phyloP scores from a whole-genome alignment of 2,113 vertebrate genomes.

The Ivindomyrus marchei region DNA sequence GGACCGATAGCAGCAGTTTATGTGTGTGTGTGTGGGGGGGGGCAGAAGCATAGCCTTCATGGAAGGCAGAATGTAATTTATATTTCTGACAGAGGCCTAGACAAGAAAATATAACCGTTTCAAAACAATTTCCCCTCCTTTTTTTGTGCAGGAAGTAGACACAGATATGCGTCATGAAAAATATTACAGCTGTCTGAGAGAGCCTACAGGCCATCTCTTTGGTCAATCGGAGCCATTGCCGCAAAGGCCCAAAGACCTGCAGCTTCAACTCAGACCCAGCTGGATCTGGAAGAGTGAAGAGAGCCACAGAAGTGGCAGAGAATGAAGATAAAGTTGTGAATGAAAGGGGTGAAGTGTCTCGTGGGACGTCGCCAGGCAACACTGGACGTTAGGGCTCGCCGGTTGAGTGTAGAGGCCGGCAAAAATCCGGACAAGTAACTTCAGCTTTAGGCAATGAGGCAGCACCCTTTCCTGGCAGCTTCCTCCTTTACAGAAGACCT shows the following conservation, averaged over 20 bases:
- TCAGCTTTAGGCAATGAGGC: neutral
- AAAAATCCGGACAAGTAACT: neutral
- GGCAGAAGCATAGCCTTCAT: neutral
- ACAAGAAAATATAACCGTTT: neutral
- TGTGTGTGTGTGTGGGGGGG: no score
- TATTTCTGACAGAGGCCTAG: neutral
- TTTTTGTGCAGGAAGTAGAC: slow-evolving; percentile 11
- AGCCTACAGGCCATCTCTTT: neutral
- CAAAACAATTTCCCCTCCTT: neutral
- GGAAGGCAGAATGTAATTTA: neutral
- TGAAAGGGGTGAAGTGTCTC: neutral
- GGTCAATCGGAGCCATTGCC: neutral
- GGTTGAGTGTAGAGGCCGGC: neutral
- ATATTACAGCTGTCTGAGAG: neutral
- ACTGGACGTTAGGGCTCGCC: neutral
- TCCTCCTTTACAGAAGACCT: neutral
- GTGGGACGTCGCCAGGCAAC: neutral
- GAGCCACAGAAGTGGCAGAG: neutral
- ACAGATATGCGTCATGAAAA: neutral
- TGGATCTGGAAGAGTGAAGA: neutral
- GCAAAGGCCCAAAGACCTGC: neutral
- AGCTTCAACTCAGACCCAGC: neutral
- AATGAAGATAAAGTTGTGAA: neutral
- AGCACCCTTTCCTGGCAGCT: neutral
- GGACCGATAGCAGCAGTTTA: neutral